Base-by-base conservation (phyloP, 2,797 vertebrate species). In the Passerculus sandwichensis region DNA sequence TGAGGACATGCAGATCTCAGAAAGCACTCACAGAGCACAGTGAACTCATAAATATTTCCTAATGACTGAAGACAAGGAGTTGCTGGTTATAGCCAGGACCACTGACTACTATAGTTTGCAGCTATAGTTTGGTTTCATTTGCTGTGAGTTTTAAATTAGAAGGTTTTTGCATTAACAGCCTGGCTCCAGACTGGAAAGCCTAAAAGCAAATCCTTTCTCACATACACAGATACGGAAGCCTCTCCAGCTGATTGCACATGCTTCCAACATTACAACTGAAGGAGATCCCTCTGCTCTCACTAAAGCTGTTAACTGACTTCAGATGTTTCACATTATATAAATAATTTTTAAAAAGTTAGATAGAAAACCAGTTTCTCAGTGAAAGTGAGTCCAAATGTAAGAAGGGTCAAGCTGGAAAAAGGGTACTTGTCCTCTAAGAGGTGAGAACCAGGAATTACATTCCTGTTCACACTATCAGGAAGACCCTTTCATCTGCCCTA, bases 41-140 rank as follows among this genome's bases (percentile, higher is more conserved):
- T 92, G 93, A 96, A 90, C 91, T 78, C 85, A 17, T 67, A 94
- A 94, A 91, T 96, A 94, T 84, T 96, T 91, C 77, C 86, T 91
- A 66, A 91, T 61, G 74, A 90, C 83, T 72, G 81, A 93, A 92
- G 54, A 86, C 66, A 91, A 84, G 70, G n/a, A 91, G 57, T 60
- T 93, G n/a, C 59, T 85, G n/a, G 79, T 75, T 81, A 90, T 29
- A 81, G 79, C 59, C 56, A 91, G 87, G 59, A 76, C 77, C 64
- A 77, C 54, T 76, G 32, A 61, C 34, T 70, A 62, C 16, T 36
- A 36, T 73, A 83, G 77, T 85, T 80, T 76, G 82, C 83, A 88
- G 56, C 36, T 62, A 64, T 62, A 64, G 38, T 72, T 89, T 94
- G 38, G 9, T 91, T 94, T 92, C 23, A 59, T 75, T 89, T 83